Conservation (phyloP, 2,888 invertebrate genomes). For the Drosophila niveifrons region DNA sequence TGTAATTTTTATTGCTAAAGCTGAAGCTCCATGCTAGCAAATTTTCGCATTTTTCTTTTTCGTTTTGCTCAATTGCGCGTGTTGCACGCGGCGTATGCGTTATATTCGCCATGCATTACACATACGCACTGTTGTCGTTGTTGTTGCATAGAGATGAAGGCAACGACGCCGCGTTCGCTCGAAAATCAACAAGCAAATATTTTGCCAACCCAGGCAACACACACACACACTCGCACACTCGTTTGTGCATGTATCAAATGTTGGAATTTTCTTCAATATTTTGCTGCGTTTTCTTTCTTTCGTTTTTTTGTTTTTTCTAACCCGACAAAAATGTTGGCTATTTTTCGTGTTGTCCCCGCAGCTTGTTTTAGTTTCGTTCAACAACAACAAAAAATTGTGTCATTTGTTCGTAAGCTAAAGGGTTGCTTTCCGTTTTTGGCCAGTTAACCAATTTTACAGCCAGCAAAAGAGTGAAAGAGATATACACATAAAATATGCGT, state of each 20-base stretch:
- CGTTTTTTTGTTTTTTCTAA: constrained; percentile 12
- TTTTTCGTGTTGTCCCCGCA: constrained; percentile 42
- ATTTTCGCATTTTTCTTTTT: constrained; percentile 27
- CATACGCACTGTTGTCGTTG: constrained; percentile 71
- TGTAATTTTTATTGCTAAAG: constrained; percentile 36
- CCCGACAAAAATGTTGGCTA: constrained; percentile 50
- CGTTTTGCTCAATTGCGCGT: constrained; percentile 76
- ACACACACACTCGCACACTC: constrained; percentile 37
- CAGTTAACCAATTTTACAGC: constrained; percentile 16
- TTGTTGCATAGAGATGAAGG: constrained; percentile 14
- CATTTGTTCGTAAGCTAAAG: constrained; percentile 45
- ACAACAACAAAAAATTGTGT: constrained; percentile 43
- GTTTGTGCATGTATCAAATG: constrained; percentile 52
- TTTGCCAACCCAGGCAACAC: constrained; percentile 45
- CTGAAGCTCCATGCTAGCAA: constrained; percentile 59
- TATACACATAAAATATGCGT: too few relatives aligned
- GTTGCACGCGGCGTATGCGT: constrained; percentile 75
- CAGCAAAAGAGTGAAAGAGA: too few relatives aligned
- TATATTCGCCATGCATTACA: constrained; percentile 55
- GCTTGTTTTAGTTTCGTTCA: constrained; percentile 14
- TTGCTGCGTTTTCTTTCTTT: neutral
- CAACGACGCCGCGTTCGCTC: constrained; percentile 27
- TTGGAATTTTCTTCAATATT: constrained; percentile 49
- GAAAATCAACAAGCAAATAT: constrained; percentile 68
- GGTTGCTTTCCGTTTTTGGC: constrained; percentile 15